Base-by-base conservation (phyloP, 2,113 vertebrate species). In the Triplophysa tibetana region DNA sequence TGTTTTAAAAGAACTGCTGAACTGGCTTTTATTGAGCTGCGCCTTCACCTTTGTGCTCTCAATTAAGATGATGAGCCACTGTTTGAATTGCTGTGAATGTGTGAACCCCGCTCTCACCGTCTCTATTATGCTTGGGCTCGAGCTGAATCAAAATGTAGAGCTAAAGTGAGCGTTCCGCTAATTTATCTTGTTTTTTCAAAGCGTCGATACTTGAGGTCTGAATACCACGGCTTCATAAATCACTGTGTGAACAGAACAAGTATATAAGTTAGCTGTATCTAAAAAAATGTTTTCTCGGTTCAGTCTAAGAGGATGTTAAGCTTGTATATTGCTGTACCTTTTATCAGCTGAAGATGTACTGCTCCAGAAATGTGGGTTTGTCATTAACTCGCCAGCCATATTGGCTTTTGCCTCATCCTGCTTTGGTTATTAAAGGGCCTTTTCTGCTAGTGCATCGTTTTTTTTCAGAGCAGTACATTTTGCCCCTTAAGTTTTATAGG, bases 401-500 rank as follows among this genome's bases (percentile, higher is more conserved):
- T 77, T 74, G 77, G 63, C 48, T 77, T 66, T n/a, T 24, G 67
- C 54, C n/a, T 33, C 45, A 16, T 12, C 8, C 80, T 77, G 78
- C 43, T 50, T 65, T 61, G 54, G 68, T 48, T 48, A 52, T 82
- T 78, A 82, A 75, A 61, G 33, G 19, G 21, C 26, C 41, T 24
- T 12, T 69, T 69, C 38, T 33, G 67, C 29, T 38, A 68, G 38
- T 60, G 43, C 41, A 61, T 77, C 16, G 73, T 81, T 75, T 76
- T 38, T 33, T 78, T 78, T 58, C 24, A 78, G 68, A 60, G 82
- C n/a, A 24, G 61, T 82, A 85, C 21, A 81, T 84, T 81, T 29
- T 78, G 38, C 14, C 11, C 70, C 75, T 29, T 38, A 7, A 65
- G 41, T 83, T 85, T 85, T 84, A 60, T 84, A 69, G 80, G 63